Evolutionary conservation across 1,140 invertebrate genomes (phyloP).

Genomic region (Aphaenogaster ashmeadi): DNA sequence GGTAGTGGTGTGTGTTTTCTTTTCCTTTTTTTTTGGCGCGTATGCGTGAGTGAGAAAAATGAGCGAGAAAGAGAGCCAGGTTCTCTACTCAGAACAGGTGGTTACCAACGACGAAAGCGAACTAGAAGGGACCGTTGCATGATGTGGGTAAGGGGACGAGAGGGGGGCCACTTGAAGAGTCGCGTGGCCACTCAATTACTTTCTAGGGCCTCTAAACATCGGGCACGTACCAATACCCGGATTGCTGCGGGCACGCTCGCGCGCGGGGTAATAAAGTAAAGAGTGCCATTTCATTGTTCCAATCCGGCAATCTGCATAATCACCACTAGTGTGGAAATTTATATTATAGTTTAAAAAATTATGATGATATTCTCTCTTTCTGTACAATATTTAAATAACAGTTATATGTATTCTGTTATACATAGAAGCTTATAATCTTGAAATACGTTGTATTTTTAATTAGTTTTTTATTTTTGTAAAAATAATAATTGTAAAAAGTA

Average conservation of each 20-base stretch:
- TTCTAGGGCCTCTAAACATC: conserved; percentile 80
- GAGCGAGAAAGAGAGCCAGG: conserved; percentile 56
- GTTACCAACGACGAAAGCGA: conserved; percentile 81
- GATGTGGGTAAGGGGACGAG: conserved; percentile 73
- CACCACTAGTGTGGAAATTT: conserved; percentile 24
- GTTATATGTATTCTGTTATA: background rate
- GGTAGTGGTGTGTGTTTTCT: conserved; percentile 64
- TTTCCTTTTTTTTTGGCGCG: background rate
- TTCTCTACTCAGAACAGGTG: conserved; percentile 84
- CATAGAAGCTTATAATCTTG: background rate
- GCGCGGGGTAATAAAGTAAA: conserved; percentile 54
- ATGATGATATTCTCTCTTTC: background rate
- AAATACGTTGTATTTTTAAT: background rate
- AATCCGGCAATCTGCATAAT: background rate
- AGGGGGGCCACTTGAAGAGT: conserved; percentile 84
- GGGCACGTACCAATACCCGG: conserved; percentile 69
- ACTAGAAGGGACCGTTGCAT: conserved; percentile 69
- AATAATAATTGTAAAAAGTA: background rate
- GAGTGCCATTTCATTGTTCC: conserved; percentile 70
- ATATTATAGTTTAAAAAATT: background rate
- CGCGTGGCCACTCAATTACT: conserved; percentile 86
- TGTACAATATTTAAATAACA: background rate
- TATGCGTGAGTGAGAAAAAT: background rate
- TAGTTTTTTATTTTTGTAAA: background rate
- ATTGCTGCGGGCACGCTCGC: conserved; percentile 46